Percentiles rank a stretch among this genome's conserved stretches.
These are phyloP conservation scores for Ephestia elutella DNA, from an alignment of 1,140 invertebrate species.

Conservation along the genomic window DNA sequence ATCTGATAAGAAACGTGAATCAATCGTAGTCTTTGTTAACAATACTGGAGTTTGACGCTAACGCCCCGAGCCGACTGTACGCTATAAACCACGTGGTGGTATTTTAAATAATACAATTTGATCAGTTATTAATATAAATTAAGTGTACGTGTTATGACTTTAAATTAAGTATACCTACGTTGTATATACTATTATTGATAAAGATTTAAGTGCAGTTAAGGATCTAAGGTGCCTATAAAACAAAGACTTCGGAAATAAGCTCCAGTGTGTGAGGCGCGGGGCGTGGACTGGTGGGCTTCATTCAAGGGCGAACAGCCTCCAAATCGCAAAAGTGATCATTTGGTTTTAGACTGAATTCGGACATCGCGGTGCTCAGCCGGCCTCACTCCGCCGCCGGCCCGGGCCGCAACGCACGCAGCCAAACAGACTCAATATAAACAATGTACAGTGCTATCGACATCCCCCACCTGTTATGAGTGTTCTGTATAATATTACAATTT, in stretches of 20 bases:
- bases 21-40: constrained; percentile 7
- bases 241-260: constrained; percentile 1
- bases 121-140: background rate
- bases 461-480: constrained; percentile 51
- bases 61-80: background rate
- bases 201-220: background rate
- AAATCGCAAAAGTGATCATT: background rate
- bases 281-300: constrained; percentile 9
- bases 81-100: background rate
- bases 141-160: too few species aligned
- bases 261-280: constrained; percentile 19
- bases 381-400: constrained; percentile 43
- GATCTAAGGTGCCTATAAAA: background rate
- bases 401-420: constrained; percentile 39
- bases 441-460: constrained; percentile 47
- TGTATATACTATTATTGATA: too few species aligned
- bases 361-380: constrained; percentile 20
- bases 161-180: too few species aligned
- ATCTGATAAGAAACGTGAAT: constrained; percentile 18
- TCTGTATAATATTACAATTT: constrained; percentile 22
- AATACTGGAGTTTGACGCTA: background rate
- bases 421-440: constrained; percentile 39
- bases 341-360: background rate
- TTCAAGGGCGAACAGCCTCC: constrained; percentile 59
- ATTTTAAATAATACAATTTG: background rate